Evolutionary conservation across 2,797 vertebrate species (phyloP).

Genomic region (Girardinus metallicus): DNA sequence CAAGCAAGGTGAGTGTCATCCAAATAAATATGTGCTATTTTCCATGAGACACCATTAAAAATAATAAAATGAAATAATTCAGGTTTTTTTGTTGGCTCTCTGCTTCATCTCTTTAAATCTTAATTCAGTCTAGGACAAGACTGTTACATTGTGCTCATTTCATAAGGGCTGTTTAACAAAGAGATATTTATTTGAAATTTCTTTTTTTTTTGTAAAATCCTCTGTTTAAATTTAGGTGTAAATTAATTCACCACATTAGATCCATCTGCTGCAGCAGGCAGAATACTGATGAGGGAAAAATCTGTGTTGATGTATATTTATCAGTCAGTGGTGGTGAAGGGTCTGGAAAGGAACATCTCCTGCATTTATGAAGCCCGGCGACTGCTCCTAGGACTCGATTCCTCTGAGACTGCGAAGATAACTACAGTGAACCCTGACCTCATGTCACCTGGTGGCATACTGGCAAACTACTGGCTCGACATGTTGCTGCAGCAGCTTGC

Average conservation of each 20-base stretch:
- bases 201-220: conserved; percentile 5
- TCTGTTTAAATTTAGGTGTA: conserved; percentile 20
- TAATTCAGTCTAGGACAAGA: background rate
- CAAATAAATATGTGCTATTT: background rate
- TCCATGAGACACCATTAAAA: conserved; percentile 3
- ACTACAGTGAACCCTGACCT: conserved; percentile 69
- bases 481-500: conserved; percentile 82
- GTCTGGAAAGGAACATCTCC: conserved; percentile 81
- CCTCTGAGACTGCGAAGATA: conserved; percentile 65
- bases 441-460: conserved; percentile 55
- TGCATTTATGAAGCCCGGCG: conserved; percentile 81
- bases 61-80: conserved; percentile 1
- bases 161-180: background rate
- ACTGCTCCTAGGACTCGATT: conserved; percentile 78
- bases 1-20: conserved; percentile 78
- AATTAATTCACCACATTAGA: conserved; percentile 12
- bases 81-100: background rate
- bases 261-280: conserved; percentile 9
- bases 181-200: conserved; percentile 13
- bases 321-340: conserved; percentile 85
- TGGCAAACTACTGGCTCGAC: conserved; percentile 82
- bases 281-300: conserved; percentile 30
- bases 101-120: conserved; percentile 12
- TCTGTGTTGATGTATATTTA: conserved; percentile 37
- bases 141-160: conserved; percentile 13